phyloP scores from a whole-genome alignment of 1,140 invertebrate genomes.

The Lordiphosa clarofinis region DNA sequence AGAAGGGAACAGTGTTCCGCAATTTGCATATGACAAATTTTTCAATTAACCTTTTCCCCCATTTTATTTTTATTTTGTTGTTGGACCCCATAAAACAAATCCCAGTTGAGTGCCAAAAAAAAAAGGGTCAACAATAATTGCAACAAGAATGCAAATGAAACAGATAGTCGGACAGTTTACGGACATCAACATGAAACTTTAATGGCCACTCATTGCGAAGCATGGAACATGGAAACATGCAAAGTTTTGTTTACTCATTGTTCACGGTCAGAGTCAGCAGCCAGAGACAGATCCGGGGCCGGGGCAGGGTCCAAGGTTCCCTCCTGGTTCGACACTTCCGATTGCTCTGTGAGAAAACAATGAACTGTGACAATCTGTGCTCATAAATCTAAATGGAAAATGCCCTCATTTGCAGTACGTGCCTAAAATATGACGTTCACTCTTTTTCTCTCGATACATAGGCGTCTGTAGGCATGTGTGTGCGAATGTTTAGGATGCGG shows the following conservation, averaged over 20 bases:
- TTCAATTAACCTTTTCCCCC: constrained; percentile 49
- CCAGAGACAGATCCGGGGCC: too few species aligned
- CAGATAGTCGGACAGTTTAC: constrained; percentile 18
- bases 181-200: constrained; percentile 39
- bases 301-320: too few species aligned
- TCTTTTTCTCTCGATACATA: too few species aligned
- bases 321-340: too few species aligned
- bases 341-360: too few species aligned
- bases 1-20: constrained; percentile 5
- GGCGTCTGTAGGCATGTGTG: too few species aligned
- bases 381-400: constrained; percentile 68
- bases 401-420: constrained; percentile 47
- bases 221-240: constrained; percentile 32
- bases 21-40: constrained; percentile 71
- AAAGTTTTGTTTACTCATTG: constrained; percentile 23
- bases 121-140: constrained; percentile 10
- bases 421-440: constrained; percentile 23
- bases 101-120: constrained; percentile 20
- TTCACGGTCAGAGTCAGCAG: too few species aligned
- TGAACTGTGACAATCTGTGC: constrained; percentile 20
- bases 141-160: constrained; percentile 15
- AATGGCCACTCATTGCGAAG: constrained; percentile 28
- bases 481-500: too few species aligned
- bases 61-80: too few species aligned
- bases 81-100: constrained; percentile 36